A percentile compares a stretch with the other conserved stretches of the same genome.
phyloP scores from a whole-genome alignment of 2,113 vertebrate genomes.

The Atractosteus spatula region DNA sequence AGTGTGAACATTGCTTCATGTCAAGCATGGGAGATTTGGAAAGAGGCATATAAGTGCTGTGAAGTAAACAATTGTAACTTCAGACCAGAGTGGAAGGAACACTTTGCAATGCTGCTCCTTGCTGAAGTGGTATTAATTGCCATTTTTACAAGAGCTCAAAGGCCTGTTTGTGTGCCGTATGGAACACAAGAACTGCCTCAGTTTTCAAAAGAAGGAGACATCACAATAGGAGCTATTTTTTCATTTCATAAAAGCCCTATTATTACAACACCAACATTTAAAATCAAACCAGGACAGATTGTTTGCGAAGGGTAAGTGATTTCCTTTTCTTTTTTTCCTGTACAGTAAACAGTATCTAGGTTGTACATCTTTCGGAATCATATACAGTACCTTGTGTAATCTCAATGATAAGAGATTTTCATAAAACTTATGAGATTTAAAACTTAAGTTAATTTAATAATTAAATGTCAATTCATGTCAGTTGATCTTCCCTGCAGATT shows the following conservation, averaged over 20 bases:
- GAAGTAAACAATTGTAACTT: too few relatives aligned
- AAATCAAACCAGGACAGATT: neutral
- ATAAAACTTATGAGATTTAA: neutral
- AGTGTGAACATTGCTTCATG: too few relatives aligned
- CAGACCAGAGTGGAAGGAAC: too few relatives aligned
- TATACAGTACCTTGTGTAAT: neutral
- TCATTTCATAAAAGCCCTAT: neutral
- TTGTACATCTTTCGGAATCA: too few relatives aligned
- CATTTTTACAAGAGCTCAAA: neutral
- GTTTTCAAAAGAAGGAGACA: constrained; percentile 3
- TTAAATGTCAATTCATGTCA: too few relatives aligned
- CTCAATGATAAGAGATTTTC: neutral
- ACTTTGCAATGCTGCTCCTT: neutral
- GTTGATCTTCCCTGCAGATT: neutral
- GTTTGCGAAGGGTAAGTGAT: neutral
- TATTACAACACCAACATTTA: neutral
- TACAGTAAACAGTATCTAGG: too few relatives aligned
- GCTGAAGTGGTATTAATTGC: neutral
- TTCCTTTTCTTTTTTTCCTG: too few relatives aligned
- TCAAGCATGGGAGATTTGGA: too few relatives aligned
- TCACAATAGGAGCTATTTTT: neutral
- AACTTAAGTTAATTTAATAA: too few relatives aligned
- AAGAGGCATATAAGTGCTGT: too few relatives aligned
- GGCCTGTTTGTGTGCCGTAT: neutral
- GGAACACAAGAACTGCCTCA: neutral